These are phyloP conservation scores for Sebastiscus tertius DNA, from an alignment of 2,797 vertebrate genomes.

Conservation along the genomic window DNA sequence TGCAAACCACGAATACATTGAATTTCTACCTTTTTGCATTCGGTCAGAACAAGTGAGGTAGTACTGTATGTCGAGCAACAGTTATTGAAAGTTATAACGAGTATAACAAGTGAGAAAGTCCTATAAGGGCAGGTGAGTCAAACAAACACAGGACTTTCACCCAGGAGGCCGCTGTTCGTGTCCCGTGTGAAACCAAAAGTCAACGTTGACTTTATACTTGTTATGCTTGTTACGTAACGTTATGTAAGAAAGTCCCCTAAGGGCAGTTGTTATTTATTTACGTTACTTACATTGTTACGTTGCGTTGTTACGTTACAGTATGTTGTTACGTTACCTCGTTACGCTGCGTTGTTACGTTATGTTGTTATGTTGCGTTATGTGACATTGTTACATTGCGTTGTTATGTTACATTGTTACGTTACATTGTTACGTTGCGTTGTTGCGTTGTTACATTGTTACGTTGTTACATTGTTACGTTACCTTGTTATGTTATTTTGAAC, in stretches of 20 bases:
- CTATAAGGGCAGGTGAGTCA: too few species aligned
- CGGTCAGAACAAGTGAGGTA: not conserved
- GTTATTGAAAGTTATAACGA: not conserved
- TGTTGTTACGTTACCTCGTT: too few species aligned
- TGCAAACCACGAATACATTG: not conserved
- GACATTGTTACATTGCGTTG: too few species aligned
- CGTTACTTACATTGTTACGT: not conserved
- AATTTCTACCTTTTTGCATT: not conserved
- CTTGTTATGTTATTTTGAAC: not conserved
- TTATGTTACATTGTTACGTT: too few species aligned
- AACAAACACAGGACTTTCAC: not conserved
- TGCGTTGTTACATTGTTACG: too few species aligned
- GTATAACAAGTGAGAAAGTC: not conserved
- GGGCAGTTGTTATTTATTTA: not conserved
- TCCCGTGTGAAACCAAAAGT: not conserved
- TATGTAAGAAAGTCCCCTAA: not conserved
- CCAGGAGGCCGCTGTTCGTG: not conserved
- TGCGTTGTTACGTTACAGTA: too few species aligned
- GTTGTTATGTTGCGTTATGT: too few species aligned
- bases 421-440: too few species aligned
- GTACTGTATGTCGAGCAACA: not conserved
- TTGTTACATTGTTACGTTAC: too few species aligned
- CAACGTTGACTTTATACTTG: not conserved
- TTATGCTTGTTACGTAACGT: not conserved
- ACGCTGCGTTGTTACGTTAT: too few species aligned